A percentile compares a stretch with the other conserved stretches of the same genome.
Evolutionary conservation across 2,888 invertebrate genomes (phyloP).

Genomic region (Pyrocoelia pectoralis): DNA sequence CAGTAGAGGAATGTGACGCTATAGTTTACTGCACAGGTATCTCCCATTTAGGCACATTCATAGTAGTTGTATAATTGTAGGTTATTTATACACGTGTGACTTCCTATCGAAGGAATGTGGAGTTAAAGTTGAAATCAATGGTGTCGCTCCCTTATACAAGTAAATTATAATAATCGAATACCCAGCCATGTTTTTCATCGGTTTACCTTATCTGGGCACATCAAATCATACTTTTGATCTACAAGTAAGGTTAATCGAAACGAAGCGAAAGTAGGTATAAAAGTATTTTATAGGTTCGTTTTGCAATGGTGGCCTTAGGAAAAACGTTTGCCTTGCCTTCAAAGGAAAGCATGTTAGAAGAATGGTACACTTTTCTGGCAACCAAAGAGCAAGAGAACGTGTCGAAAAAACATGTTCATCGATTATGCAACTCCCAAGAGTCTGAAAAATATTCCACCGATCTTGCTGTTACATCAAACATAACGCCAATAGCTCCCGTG

Average conservation of each 20-base stretch:
- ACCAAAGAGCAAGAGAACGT: too few relatives aligned
- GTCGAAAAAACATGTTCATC: too few relatives aligned
- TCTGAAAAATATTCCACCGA: too few relatives aligned
- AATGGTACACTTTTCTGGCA: slow-evolving; percentile 33
- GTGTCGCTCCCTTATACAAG: neutral
- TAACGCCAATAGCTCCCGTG: too few relatives aligned
- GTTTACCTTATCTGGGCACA: neutral
- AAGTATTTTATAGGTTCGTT: slow-evolving; percentile 62
- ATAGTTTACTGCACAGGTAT: slow-evolving; percentile 77
- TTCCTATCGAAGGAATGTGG: neutral
- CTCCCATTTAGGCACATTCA: neutral
- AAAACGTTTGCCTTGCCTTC: slow-evolving; percentile 67
- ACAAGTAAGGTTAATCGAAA: neutral
- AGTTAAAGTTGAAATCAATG: neutral
- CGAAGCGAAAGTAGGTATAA: neutral
- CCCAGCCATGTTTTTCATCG: slow-evolving; percentile 2
- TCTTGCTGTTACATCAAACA: too few relatives aligned
- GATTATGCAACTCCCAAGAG: too few relatives aligned
- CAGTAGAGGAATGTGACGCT: slow-evolving; percentile 67
- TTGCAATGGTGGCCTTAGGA: slow-evolving; percentile 67
- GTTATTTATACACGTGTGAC: neutral
- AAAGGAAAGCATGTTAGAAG: slow-evolving; percentile 69
- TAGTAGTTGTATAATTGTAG: neutral
- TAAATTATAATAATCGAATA: neutral
- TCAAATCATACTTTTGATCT: neutral